Conservation (phyloP, 2,888 invertebrate genomes). For the Philhelius pedissequus region DNA sequence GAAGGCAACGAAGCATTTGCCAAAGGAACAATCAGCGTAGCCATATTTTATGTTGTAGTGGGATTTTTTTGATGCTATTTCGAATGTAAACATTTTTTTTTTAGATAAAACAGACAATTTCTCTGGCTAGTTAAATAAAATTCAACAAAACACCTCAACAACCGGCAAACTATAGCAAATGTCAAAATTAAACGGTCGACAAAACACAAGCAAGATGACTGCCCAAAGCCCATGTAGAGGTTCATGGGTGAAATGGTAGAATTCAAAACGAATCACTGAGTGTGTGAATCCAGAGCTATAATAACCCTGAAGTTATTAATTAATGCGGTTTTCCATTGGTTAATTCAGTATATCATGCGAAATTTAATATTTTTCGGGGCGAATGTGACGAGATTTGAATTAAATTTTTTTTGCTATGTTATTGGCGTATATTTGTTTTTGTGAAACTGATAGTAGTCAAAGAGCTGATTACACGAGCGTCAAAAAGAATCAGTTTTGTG, state of each 20-base stretch:
- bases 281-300: neutral
- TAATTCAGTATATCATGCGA: too few species aligned
- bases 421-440: too few species aligned
- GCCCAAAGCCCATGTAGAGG: neutral
- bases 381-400: too few species aligned
- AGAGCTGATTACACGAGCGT: too few species aligned
- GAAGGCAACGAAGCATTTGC: conserved; percentile 53
- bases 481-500: too few species aligned
- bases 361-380: too few species aligned
- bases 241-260: neutral
- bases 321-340: too few species aligned
- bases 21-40: conserved; percentile 47
- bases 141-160: conserved; percentile 13
- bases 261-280: neutral
- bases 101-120: neutral
- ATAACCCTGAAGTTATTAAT: too few species aligned
- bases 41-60: conserved; percentile 53
- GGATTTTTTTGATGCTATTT: conserved; percentile 51
- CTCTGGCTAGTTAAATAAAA: neutral
- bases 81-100: conserved; percentile 58
- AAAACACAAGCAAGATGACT: neutral
- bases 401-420: too few species aligned
- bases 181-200: conserved; percentile 39
- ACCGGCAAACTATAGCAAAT: conserved; percentile 15
- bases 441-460: too few species aligned